Conservation (phyloP, 2,888 invertebrate genomes). For the Sphaeridia pumilis region DNA sequence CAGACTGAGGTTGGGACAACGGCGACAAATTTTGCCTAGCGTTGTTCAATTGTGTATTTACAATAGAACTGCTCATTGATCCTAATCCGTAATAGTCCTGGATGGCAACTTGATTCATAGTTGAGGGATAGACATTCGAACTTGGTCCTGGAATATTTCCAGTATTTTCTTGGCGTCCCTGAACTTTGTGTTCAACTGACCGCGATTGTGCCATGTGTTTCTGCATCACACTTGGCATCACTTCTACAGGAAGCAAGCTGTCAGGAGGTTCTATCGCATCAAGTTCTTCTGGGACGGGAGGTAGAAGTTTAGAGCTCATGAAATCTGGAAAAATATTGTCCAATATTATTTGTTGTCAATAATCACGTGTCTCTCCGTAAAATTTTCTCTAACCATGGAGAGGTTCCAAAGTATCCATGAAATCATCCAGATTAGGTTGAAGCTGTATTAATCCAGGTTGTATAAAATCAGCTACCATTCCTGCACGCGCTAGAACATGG, state of each 20-base stretch:
- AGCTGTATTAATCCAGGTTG: slow-evolving; percentile 95
- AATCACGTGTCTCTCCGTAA: background rate
- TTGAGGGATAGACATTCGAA: too few species aligned
- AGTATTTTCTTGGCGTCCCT: too few species aligned
- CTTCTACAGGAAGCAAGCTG: slow-evolving; percentile 24
- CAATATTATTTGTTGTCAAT: background rate
- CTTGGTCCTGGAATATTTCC: too few species aligned
- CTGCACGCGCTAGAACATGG: slow-evolving; percentile 54
- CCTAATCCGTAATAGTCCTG: too few species aligned
- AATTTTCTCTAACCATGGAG: slow-evolving; percentile 54
- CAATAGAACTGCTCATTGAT: too few species aligned
- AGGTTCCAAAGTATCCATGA: slow-evolving; percentile 81
- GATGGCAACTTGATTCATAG: too few species aligned
- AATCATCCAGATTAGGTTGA: slow-evolving; percentile 92
- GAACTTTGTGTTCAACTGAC: background rate
- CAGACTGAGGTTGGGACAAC: too few species aligned
- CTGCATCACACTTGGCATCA: slow-evolving; percentile 19
- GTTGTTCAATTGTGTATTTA: too few species aligned
- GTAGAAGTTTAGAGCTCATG: slow-evolving; percentile 33
- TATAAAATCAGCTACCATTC: slow-evolving; percentile 84
- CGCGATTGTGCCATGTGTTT: background rate
- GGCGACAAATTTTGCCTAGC: too few species aligned
- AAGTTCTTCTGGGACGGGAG: slow-evolving; percentile 34
- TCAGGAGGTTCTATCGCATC: slow-evolving; percentile 28
- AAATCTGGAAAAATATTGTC: slow-evolving; percentile 23